These are phyloP conservation scores for Nannoperca obscura DNA, from an alignment of 2,797 vertebrate genomes.

Conservation along the genomic window DNA sequence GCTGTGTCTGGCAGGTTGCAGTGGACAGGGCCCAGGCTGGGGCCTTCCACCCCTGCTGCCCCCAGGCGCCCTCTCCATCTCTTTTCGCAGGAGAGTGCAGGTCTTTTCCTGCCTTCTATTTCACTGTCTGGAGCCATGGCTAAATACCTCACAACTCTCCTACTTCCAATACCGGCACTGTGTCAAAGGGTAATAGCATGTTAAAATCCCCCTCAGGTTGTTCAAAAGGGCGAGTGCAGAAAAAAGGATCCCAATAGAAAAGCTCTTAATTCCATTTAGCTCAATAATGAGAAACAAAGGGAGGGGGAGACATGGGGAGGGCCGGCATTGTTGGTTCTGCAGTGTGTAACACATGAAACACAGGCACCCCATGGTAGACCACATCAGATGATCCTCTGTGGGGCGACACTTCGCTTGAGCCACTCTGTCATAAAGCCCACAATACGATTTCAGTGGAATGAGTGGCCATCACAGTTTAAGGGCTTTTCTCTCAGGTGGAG, in stretches of 20 bases:
- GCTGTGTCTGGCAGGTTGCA: constrained; percentile 84
- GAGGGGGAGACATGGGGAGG: constrained; percentile 47
- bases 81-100: constrained; percentile 69
- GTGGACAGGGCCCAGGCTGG: constrained; percentile 80
- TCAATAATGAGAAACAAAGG: constrained; percentile 78
- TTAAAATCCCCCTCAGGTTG: constrained; percentile 84
- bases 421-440: constrained; percentile 78
- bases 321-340: constrained; percentile 58
- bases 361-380: constrained; percentile 58
- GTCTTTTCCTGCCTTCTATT: constrained; percentile 80
- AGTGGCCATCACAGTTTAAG: constrained; percentile 81
- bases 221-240: constrained; percentile 75
- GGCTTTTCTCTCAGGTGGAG: constrained; percentile 83
- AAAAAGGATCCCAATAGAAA: constrained; percentile 73
- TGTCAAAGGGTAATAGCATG: constrained; percentile 86
- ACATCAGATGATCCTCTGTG: constrained; percentile 75
- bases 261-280: constrained; percentile 80
- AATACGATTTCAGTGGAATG: constrained; percentile 76
- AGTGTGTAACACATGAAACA: constrained; percentile 65
- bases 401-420: constrained; percentile 75
- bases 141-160: constrained; percentile 80
- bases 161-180: constrained; percentile 69
- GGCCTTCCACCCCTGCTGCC: constrained; percentile 80
- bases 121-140: constrained; percentile 74
- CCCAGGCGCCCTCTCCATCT: constrained; percentile 82